Conservation (phyloP, 2,113 vertebrate species). For the Polypterus bichir region DNA sequence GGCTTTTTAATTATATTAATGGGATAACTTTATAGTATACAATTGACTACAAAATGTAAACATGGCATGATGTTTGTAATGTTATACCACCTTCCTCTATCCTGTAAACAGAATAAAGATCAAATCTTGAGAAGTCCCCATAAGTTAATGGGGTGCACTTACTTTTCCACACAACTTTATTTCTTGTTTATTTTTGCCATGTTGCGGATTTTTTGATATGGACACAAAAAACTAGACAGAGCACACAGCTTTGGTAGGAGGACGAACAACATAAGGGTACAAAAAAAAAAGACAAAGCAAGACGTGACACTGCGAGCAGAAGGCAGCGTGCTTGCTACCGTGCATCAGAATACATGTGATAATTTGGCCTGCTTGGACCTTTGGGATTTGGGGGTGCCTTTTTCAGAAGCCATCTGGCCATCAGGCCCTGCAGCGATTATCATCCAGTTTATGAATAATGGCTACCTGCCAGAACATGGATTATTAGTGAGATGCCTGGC, state of each 20-base stretch:
- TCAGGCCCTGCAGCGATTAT: slow-evolving; percentile 8
- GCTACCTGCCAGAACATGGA: slow-evolving; percentile 14
- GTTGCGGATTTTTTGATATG: too few species aligned
- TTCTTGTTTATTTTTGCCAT: too few species aligned
- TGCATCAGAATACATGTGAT: neutral
- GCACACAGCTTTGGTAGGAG: neutral
- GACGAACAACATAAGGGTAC: neutral
- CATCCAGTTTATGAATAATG: slow-evolving; percentile 24
- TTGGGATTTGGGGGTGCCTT: slow-evolving; percentile 2
- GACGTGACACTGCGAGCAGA: neutral
- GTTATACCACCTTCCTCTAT: too few species aligned
- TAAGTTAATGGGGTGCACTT: too few species aligned
- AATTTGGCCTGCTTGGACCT: neutral
- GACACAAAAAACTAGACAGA: too few species aligned
- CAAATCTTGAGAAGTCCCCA: too few species aligned
- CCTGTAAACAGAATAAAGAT: too few species aligned
- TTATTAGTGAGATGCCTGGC: slow-evolving; percentile 6
- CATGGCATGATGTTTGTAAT: too few species aligned
- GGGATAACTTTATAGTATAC: too few species aligned
- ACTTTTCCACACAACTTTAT: too few species aligned
- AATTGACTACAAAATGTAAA: too few species aligned
- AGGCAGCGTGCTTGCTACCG: neutral
- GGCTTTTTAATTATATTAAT: too few species aligned
- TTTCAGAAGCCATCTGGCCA: slow-evolving; percentile 4
- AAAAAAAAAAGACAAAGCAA: neutral